Conservation (phyloP, 2,888 invertebrate genomes). For the Andrena trimmerana region DNA sequence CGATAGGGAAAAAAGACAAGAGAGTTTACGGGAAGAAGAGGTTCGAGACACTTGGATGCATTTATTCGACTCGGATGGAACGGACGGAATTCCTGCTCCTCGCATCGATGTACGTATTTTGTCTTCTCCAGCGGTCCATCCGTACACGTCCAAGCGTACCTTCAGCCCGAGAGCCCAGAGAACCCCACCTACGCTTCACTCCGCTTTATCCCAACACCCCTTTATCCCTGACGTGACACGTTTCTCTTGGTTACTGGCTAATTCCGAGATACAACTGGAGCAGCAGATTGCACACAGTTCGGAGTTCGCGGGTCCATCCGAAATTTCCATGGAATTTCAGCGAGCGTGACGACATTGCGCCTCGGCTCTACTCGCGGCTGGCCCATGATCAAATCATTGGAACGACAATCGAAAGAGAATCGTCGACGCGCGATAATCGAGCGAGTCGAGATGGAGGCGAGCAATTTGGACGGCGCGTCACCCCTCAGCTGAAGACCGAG, state of each 20-base stretch:
- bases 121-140: constrained; percentile 31
- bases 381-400: not conserved
- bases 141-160: constrained; percentile 20
- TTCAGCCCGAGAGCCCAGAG: not conserved
- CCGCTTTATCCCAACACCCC: not conserved
- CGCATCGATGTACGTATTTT: constrained; percentile 3
- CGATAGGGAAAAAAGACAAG: constrained; percentile 11
- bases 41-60: constrained; percentile 11
- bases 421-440: not conserved
- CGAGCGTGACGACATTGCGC: not conserved
- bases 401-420: not conserved
- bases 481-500: not conserved
- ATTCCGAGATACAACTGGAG: constrained; percentile 36
- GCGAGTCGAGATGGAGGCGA: not conserved
- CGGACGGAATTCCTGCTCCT: constrained; percentile 4
- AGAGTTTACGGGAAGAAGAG: constrained; percentile 13
- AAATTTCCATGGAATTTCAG: not conserved
- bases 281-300: not conserved
- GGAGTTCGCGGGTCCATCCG: not conserved
- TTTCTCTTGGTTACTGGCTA: constrained; percentile 40
- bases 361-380: too few species aligned
- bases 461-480: not conserved
- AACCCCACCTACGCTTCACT: not conserved
- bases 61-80: constrained; percentile 25
- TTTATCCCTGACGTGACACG: constrained; percentile 15